Evolutionary conservation across 2,797 vertebrate species (phyloP).

Genomic region (Propithecus deckenii): DNA sequence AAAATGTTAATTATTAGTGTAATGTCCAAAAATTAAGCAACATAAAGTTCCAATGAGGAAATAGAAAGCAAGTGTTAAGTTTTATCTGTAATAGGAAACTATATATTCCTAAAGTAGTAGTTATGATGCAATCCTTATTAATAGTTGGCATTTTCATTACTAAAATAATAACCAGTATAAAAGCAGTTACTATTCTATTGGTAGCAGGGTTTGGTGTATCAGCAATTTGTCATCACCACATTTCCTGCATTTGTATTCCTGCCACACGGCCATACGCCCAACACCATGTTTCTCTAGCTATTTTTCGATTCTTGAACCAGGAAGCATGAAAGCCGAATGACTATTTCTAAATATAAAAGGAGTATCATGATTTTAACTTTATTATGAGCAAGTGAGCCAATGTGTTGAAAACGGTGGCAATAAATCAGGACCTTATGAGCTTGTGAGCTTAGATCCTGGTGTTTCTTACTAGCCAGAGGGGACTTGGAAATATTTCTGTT

Average conservation of each 20-base stretch:
- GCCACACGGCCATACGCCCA: neutral
- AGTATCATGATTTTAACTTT: constrained; percentile 67
- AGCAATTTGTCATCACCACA: constrained; percentile 23
- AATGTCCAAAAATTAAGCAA: constrained; percentile 26
- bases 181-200: constrained; percentile 14
- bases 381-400: constrained; percentile 62
- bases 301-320: constrained; percentile 52
- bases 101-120: neutral
- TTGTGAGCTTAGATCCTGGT: constrained; percentile 51
- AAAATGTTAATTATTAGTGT: constrained; percentile 30
- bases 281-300: constrained; percentile 6
- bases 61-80: neutral
- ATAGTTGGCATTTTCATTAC: constrained; percentile 8
- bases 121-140: neutral
- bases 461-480: constrained; percentile 58
- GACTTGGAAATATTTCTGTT: constrained; percentile 61
- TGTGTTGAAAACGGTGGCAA: constrained; percentile 49
- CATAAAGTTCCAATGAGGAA: neutral
- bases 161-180: neutral
- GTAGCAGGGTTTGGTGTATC: neutral
- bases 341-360: constrained; percentile 61
- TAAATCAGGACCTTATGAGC: constrained; percentile 59
- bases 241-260: constrained; percentile 51
- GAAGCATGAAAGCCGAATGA: constrained; percentile 49
- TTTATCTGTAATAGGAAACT: neutral